Evolutionary conservation across 2,797 vertebrate genomes (phyloP).

Genomic region (Coregonus ussuriensis): DNA sequence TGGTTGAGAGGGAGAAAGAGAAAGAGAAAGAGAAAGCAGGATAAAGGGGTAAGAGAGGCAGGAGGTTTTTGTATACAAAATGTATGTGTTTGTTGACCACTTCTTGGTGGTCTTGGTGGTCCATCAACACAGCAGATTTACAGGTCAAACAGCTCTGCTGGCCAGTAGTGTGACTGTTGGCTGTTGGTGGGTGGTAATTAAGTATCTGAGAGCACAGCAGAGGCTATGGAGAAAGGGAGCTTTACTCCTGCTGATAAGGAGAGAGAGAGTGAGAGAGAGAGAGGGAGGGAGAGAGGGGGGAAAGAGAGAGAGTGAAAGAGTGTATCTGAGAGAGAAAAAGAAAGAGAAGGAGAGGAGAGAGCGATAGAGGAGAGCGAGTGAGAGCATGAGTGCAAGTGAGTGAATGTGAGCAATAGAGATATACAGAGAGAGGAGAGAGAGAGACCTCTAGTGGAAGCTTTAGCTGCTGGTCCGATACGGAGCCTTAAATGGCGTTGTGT

Average conservation of each 20-base stretch:
- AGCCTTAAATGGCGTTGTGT: conserved; percentile 73
- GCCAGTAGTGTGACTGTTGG: neutral
- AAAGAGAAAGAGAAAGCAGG: neutral
- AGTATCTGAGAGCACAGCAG: neutral
- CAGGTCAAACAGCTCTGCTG: neutral
- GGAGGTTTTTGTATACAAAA: too few relatives aligned
- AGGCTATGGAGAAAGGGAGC: neutral
- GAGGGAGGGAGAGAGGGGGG: neutral
- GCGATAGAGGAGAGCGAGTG: too few relatives aligned
- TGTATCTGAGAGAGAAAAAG: neutral
- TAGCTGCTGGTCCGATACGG: conserved; percentile 44
- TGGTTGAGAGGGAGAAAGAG: neutral
- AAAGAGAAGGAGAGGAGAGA: neutral
- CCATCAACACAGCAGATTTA: too few relatives aligned
- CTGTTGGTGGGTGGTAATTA: neutral
- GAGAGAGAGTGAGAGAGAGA: neutral
- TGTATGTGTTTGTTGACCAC: too few relatives aligned
- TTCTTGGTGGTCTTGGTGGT: too few relatives aligned
- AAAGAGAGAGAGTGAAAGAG: neutral
- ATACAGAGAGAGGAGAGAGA: neutral
- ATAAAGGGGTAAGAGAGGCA: neutral
- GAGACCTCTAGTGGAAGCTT: neutral
- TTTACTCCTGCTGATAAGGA: neutral
- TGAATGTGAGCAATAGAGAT: neutral
- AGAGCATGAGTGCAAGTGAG: neutral